A percentile compares a stretch with the other conserved stretches of the same genome.
Conservation (phyloP, 2,888 invertebrate species). For the Dorcus parallelipipedus region DNA sequence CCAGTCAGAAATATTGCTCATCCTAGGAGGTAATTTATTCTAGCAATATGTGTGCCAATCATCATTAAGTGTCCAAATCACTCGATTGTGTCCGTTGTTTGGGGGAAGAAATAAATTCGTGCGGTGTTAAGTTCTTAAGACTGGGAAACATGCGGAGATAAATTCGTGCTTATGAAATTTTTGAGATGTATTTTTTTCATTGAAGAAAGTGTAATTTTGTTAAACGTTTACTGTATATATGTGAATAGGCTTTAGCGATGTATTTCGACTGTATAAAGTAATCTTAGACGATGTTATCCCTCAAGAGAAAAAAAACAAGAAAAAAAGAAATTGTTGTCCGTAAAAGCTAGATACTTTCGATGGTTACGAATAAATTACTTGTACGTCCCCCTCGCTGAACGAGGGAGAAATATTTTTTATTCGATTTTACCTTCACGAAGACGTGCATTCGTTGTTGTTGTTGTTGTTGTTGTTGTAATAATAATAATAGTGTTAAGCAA, state of each 20-base stretch:
- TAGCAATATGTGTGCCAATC: slow-evolving; percentile 30
- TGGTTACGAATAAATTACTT: background rate
- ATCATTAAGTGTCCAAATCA: background rate
- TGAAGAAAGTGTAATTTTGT: background rate
- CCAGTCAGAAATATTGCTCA: slow-evolving; percentile 15
- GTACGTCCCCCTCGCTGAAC: too few relatives aligned
- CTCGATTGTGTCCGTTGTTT: background rate
- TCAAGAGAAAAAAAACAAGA: background rate
- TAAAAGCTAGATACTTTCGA: background rate
- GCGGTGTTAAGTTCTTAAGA: too few relatives aligned
- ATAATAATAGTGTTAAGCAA: too few relatives aligned
- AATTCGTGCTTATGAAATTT: slow-evolving; percentile 10
- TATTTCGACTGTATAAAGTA: slow-evolving; percentile 1
- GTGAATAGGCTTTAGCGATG: slow-evolving; percentile 4
- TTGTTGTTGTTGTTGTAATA: too few relatives aligned
- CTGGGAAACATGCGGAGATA: background rate
- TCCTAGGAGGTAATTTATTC: slow-evolving; percentile 13
- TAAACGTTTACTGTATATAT: slow-evolving; percentile 6
- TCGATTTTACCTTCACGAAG: background rate
- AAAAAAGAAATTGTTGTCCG: background rate
- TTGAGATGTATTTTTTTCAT: slow-evolving; percentile 8
- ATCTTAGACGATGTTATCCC: background rate
- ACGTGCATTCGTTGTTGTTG: background rate
- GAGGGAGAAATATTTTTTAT: background rate
- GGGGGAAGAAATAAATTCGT: background rate